phyloP scores from a whole-genome alignment of 2,888 invertebrate genomes.

The Lasioglossum lativentre region DNA sequence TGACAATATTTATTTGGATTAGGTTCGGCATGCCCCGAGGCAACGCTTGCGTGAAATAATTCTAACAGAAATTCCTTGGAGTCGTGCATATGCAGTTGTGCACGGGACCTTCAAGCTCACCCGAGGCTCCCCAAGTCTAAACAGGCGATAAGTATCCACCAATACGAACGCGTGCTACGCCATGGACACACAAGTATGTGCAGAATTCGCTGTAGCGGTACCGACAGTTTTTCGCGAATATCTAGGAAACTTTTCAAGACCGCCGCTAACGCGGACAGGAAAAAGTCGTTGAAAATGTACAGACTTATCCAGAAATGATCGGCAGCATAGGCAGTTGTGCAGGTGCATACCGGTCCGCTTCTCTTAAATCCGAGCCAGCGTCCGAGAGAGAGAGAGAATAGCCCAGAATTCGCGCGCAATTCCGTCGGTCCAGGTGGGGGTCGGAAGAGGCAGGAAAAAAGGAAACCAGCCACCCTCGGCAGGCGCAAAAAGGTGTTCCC shows the following conservation, averaged over 20 bases:
- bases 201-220: no score
- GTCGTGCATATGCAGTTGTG: no score
- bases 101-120: no score
- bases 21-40: no score
- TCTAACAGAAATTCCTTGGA: no score
- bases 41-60: no score
- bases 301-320: neutral
- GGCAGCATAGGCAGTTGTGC: neutral
- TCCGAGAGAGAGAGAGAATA: neutral
- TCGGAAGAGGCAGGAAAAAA: neutral
- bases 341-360: neutral
- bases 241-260: neutral
- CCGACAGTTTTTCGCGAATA: neutral
- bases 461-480: slow-evolving; percentile 11
- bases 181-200: no score
- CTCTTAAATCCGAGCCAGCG: neutral
- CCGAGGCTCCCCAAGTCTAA: no score
- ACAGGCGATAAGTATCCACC: no score
- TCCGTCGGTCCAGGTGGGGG: neutral
- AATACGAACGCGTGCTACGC: no score
- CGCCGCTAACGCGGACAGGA: neutral
- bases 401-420: slow-evolving; percentile 24
- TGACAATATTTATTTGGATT: no score
- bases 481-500: slow-evolving; percentile 43
- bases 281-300: neutral